These are phyloP conservation scores for Trachelus iudaicus DNA, from an alignment of 2,888 invertebrate species.

Conservation along the genomic window DNA sequence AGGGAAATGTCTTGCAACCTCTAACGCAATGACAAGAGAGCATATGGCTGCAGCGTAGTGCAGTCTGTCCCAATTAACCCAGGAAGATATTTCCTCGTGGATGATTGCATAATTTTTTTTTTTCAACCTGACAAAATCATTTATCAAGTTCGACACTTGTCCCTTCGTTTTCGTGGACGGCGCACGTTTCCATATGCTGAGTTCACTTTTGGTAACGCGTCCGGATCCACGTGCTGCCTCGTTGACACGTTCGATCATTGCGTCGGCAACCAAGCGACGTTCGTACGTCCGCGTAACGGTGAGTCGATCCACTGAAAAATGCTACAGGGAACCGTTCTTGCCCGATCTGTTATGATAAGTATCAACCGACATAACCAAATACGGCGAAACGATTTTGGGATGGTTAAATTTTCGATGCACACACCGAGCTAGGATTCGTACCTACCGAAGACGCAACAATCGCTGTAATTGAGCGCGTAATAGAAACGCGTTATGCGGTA, in stretches of 20 bases:
- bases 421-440: not conserved
- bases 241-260: not conserved
- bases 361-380: not conserved
- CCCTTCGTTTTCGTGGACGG: not conserved
- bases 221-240: not conserved
- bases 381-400: not conserved
- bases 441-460: conserved; percentile 35
- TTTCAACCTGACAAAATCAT: not conserved
- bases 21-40: not conserved
- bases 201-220: not conserved
- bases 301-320: not conserved
- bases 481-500: conserved; percentile 59
- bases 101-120: not conserved
- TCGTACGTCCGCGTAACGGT: not conserved
- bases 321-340: not conserved
- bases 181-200: not conserved
- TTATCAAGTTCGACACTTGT: not conserved
- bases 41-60: not conserved
- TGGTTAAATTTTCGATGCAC: not conserved
- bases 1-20: too few relatives aligned
- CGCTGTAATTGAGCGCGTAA: conserved; percentile 58
- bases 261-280: not conserved
- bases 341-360: not conserved
- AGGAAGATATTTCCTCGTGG: not conserved
- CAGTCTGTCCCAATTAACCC: not conserved